A percentile compares a stretch with the other conserved stretches of the same genome.
phyloP scores from a whole-genome alignment of 2,113 vertebrate species.

The Phrynosoma blainvillii region DNA sequence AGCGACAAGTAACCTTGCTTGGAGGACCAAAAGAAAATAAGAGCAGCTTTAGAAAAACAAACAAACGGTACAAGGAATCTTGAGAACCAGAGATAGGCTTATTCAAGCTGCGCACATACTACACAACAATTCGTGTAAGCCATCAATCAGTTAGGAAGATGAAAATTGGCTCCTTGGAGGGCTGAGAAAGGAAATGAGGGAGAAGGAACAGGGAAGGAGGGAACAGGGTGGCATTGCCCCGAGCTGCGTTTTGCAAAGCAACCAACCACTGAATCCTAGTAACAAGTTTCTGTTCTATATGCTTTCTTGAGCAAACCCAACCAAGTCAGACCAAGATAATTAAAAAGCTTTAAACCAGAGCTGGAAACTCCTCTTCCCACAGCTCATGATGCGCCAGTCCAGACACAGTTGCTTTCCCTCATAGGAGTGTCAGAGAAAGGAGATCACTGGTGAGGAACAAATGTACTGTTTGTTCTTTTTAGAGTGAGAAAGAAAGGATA shows the following conservation, averaged over 20 bases:
- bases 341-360: conserved; percentile 46
- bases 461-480: not conserved
- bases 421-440: not conserved
- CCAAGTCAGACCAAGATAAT: conserved; percentile 40
- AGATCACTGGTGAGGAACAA: not conserved
- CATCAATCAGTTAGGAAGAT: conserved; percentile 54
- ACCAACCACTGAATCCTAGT: conserved; percentile 27
- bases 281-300: conserved; percentile 27
- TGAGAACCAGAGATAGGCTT: conserved; percentile 40
- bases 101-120: conserved; percentile 48
- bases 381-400: not conserved
- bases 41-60: conserved; percentile 17
- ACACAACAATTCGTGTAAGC: conserved; percentile 40
- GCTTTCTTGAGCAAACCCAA: conserved; percentile 33
- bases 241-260: conserved; percentile 44
- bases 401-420: not conserved
- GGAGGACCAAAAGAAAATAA: conserved; percentile 16
- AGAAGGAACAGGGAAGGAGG: not conserved
- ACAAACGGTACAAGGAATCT: conserved; percentile 16
- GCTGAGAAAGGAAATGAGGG: not conserved
- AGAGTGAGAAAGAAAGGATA: not conserved
- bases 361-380: conserved; percentile 21
- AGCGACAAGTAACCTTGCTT: conserved; percentile 36
- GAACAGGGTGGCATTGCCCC: not conserved
- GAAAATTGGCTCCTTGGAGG: conserved; percentile 55